These are phyloP conservation scores for Leptothorax acervorum DNA, from an alignment of 2,888 invertebrate genomes.

Conservation along the genomic window DNA sequence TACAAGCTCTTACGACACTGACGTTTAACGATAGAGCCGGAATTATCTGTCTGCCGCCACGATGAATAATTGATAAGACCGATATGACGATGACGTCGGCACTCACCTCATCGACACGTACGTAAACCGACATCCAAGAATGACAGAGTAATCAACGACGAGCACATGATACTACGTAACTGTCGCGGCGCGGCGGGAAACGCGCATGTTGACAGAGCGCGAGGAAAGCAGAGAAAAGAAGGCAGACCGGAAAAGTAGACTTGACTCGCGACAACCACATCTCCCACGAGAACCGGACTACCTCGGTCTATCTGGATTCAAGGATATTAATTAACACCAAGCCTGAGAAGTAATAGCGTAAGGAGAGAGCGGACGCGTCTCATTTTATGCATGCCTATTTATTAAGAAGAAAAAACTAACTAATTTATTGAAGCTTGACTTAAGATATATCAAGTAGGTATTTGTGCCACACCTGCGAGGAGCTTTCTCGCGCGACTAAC, in stretches of 20 bases:
- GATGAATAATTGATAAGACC: conserved; percentile 15
- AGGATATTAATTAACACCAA: conserved; percentile 1
- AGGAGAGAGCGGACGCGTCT: background rate
- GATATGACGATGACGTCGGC: background rate
- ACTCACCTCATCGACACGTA: background rate
- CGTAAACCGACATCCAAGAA: conserved; percentile 1
- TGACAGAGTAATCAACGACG: background rate
- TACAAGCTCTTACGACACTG: too few relatives aligned
- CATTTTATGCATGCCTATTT: conserved; percentile 5
- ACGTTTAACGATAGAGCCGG: background rate
- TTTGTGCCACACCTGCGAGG: background rate
- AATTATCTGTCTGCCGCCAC: background rate
- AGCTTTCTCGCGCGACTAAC: background rate
- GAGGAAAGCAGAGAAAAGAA: background rate
- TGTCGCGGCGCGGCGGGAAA: background rate
- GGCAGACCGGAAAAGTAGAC: too few relatives aligned
- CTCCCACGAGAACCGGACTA: conserved; percentile 10
- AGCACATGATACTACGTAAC: background rate
- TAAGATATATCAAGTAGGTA: background rate
- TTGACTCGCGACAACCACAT: conserved; percentile 12
- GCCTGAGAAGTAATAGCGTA: background rate
- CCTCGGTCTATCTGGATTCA: background rate
- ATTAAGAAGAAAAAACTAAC: background rate
- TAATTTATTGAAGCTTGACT: conserved; percentile 17
- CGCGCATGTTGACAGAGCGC: conserved; percentile 7